Base-by-base conservation (phyloP, 1,140 invertebrate species). In the Brachionus asplanchnoidis region DNA sequence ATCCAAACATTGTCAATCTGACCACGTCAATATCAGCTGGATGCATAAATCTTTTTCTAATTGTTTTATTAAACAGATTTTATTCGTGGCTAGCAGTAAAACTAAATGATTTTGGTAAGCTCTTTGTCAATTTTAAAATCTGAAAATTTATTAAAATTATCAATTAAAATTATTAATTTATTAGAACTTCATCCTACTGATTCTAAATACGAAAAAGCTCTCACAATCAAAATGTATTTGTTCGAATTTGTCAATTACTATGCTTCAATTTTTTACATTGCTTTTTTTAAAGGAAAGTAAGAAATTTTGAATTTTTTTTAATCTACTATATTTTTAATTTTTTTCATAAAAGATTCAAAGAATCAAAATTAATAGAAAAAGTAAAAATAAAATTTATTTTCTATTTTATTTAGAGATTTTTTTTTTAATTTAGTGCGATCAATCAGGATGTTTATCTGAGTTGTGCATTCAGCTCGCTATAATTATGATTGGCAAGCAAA, bases 191-290 rank as follows among this genome's bases (percentile, higher is more conserved):
- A 95, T 78, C 91, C 97, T 84, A 99, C 97, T 0, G 96, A 99
- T 91, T 96, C 95, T 0, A 95, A 99, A 90, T 99, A 97, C 90
- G 97, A 99, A 88, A 96, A 99, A 87, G 96, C 95, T 56, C 90
- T 98, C 14, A 98, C 96, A 0, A 91, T 99, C 9, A 99, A 99
- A 91, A 97, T 99, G 87, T 99, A 98, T 89, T 89, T 99, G 8
- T 92, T 99, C 53, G 96, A 99, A 91, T 99, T 99, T 91, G 95
- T 99, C 40, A 99, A 99, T 90, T 98, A 97, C 89, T 99, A 99
- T 89, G 95, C 96, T 23, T 97, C 96, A 0, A 97, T 99, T 88
- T 97, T 99, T 91, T 99, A 99, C 88, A 97, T 99, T 87, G 97
- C 96, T 0, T 99, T 99, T 90, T 94, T 98, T 87, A 98, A 98